Conservation (phyloP, 2,888 invertebrate species). For the Cactoblastis cactorum region DNA sequence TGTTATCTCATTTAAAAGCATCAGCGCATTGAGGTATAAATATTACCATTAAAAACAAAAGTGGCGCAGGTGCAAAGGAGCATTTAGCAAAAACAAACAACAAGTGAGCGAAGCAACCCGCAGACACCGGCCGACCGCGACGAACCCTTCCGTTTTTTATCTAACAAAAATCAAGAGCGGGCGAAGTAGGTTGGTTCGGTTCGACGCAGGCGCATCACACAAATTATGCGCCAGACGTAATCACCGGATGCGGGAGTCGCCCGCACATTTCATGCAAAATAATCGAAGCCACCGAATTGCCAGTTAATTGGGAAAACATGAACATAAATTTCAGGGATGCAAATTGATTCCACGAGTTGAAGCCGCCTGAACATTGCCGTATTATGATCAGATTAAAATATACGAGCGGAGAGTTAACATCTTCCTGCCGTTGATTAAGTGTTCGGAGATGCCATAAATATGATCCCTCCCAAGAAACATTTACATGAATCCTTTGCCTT, state of each 20-base stretch:
- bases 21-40: slow-evolving; percentile 29
- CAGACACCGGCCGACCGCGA: slow-evolving; percentile 34
- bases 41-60: slow-evolving; percentile 53
- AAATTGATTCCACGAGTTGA: slow-evolving; percentile 65
- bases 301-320: slow-evolving; percentile 76
- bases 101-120: slow-evolving; percentile 41
- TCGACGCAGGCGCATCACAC: slow-evolving; percentile 70
- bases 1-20: slow-evolving; percentile 52
- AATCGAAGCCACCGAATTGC: slow-evolving; percentile 78
- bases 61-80: slow-evolving; percentile 68
- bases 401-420: slow-evolving; percentile 57
- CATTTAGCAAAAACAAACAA: slow-evolving; percentile 64
- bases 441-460: slow-evolving; percentile 55
- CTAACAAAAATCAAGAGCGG: slow-evolving; percentile 70
- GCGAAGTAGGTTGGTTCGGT: slow-evolving; percentile 34
- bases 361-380: slow-evolving; percentile 55
- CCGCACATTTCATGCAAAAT: slow-evolving; percentile 75
- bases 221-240: slow-evolving; percentile 72
- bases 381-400: slow-evolving; percentile 69
- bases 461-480: slow-evolving; percentile 41
- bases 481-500: slow-evolving; percentile 43
- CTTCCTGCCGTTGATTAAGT: slow-evolving; percentile 64
- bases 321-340: slow-evolving; percentile 65
- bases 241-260: slow-evolving; percentile 78
- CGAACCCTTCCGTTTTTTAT: slow-evolving; percentile 65